A percentile compares a stretch with the other conserved stretches of the same genome.
Conservation (phyloP, 2,113 vertebrate species). For the Rhinoptilus africanus region DNA sequence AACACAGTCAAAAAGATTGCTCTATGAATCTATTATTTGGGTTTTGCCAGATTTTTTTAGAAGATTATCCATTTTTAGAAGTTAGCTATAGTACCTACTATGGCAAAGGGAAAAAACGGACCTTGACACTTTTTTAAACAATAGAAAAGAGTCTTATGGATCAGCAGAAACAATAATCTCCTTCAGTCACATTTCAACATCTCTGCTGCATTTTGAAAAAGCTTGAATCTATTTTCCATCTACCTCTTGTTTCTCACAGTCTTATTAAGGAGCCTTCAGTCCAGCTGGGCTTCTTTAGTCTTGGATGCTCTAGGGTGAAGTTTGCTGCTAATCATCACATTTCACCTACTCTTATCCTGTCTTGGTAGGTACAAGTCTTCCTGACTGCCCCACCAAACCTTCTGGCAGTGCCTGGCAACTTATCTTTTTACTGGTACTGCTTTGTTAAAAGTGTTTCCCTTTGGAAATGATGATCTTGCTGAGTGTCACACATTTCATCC, state of each 20-base stretch:
- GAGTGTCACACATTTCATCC: not conserved
- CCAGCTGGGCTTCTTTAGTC: not conserved
- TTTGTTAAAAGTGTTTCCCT: not conserved
- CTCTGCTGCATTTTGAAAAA: not conserved
- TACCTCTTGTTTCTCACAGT: not conserved
- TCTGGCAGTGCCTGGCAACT: not conserved
- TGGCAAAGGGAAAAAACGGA: not conserved
- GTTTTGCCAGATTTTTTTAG: not conserved
- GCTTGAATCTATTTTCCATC: not conserved
- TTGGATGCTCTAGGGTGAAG: not conserved
- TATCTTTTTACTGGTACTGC: not conserved
- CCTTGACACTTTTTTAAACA: not conserved
- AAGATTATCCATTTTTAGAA: not conserved
- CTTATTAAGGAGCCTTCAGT: not conserved
- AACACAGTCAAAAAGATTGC: not conserved
- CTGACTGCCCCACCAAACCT: not conserved
- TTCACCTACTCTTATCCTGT: not conserved
- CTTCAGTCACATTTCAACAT: not conserved
- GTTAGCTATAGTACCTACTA: not conserved
- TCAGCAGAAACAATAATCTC: not conserved
- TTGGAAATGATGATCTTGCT: not conserved
- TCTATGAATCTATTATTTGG: not conserved
- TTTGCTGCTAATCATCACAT: not conserved
- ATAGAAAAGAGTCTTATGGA: not conserved
- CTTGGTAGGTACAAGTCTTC: not conserved